Base-by-base conservation (phyloP, 2,113 vertebrate species). In the Neomonachus schauinslandi region DNA sequence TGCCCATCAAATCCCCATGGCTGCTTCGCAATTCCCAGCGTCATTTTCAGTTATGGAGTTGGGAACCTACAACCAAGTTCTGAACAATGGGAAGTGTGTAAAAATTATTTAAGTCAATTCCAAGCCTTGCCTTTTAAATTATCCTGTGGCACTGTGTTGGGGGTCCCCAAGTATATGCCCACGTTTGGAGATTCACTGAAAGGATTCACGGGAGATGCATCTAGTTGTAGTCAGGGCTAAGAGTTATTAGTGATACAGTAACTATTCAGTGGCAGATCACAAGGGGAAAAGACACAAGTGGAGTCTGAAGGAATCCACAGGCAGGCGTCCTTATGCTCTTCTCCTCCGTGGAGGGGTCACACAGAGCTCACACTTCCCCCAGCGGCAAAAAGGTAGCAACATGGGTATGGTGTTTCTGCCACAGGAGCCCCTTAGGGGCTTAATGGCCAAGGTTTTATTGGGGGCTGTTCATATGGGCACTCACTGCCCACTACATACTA, bases 161-260 rank as follows among this genome's bases (percentile, higher is more conserved):
- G 57, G 3, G 18, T n/a, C n/a, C 42, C 24, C 7, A 76, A 0
- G 1, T 28, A 6, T 1, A 21, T 10, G 3, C 9, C 24, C 57
- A 31, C 1, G 19, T 55, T 82, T 91, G 84, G 74, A 89, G 31
- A 57, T 63, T 6, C 8, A 0, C 24, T 63, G 33, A 12, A 82
- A 72, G 5, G 19, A 13, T 63, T 83, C 59, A 2, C 1, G 1
- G 5, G 6, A 77, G 19, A 46, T 2, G 33, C n/a, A 55, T 7
- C 36, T 13, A 65, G 7, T 2, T 57, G 42, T 9, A 31, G 13
- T 80, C 46, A 39, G 7, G 4, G 31, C 39, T 67, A 46, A 87
- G n/a, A 24, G 42, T 61, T 31, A 28, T 61, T 7, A 61, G 65
- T 39, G n/a, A 53, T 49, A 53, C 15, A 67, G 39, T 31, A 76